These are phyloP conservation scores for Protobothrops mucrosquamatus DNA, from an alignment of 2,113 vertebrate species.

Conservation along the genomic window DNA sequence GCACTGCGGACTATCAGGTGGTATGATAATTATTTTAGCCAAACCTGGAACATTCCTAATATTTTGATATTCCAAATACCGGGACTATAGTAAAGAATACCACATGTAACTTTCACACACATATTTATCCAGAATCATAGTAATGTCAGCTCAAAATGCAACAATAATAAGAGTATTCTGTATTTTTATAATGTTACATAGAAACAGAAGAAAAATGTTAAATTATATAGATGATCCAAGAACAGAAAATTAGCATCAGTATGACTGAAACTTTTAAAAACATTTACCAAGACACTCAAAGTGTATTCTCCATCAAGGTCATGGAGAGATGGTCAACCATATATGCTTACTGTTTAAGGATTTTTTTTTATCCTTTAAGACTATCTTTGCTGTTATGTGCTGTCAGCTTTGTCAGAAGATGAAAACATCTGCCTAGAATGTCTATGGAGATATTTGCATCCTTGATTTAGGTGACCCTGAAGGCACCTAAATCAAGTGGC, in stretches of 20 bases:
- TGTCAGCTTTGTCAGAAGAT: background rate
- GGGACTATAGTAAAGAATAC: background rate
- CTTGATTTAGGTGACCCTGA: background rate
- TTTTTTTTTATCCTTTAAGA: background rate
- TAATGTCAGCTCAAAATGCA: background rate
- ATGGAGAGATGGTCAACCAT: background rate
- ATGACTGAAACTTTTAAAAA: background rate
- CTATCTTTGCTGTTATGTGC: background rate
- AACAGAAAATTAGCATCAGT: background rate
- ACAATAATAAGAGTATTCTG: background rate
- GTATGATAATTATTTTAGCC: background rate
- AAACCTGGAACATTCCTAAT: background rate
- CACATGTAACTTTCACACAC: background rate
- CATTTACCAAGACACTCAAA: background rate
- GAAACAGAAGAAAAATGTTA: too few species aligned
- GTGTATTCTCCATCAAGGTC: background rate
- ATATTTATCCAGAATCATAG: background rate
- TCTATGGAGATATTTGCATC: background rate
- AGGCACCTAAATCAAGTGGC: background rate
- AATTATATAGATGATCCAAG: background rate
- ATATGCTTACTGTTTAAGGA: background rate
- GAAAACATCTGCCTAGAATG: background rate
- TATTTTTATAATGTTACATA: background rate
- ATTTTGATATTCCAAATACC: background rate
- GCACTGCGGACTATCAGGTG: background rate